These are phyloP conservation scores for Drosophila sproati DNA, from an alignment of 1,140 invertebrate species.

Conservation along the genomic window DNA sequence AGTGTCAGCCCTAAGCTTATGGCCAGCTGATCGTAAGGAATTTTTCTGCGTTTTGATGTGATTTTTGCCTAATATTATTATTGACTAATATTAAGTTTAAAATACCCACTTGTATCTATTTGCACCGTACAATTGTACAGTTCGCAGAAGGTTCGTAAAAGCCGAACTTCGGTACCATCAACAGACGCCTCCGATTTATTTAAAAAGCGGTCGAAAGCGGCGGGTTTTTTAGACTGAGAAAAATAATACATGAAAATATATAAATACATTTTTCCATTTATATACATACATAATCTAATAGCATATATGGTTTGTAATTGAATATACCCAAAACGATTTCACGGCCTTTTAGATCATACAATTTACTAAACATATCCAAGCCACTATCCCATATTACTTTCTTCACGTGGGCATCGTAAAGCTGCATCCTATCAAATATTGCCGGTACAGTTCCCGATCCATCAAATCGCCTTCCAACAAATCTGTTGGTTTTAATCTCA, in stretches of 20 bases:
- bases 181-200: constrained; percentile 36
- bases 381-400: constrained; percentile 21
- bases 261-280: background rate
- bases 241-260: background rate
- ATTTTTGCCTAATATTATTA: too few relatives aligned
- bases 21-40: too few relatives aligned
- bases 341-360: constrained; percentile 64
- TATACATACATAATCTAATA: constrained; percentile 57
- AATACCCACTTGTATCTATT: constrained; percentile 60
- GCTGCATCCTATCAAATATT: constrained; percentile 44
- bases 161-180: constrained; percentile 70
- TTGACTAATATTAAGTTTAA: background rate
- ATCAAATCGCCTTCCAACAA: constrained; percentile 59
- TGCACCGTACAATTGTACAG: constrained; percentile 69
- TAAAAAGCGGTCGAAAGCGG: constrained; percentile 37
- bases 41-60: too few relatives aligned
- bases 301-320: constrained; percentile 74
- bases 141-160: constrained; percentile 64
- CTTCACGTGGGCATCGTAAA: constrained; percentile 44
- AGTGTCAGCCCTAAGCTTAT: too few relatives aligned
- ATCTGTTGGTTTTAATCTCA: constrained; percentile 70
- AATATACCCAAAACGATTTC: constrained; percentile 69
- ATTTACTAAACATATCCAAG: constrained; percentile 33
- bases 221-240: constrained; percentile 38
- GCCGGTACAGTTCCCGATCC: background rate